Conservation (phyloP, 2,113 vertebrate species). For the Thomomys bottae region DNA sequence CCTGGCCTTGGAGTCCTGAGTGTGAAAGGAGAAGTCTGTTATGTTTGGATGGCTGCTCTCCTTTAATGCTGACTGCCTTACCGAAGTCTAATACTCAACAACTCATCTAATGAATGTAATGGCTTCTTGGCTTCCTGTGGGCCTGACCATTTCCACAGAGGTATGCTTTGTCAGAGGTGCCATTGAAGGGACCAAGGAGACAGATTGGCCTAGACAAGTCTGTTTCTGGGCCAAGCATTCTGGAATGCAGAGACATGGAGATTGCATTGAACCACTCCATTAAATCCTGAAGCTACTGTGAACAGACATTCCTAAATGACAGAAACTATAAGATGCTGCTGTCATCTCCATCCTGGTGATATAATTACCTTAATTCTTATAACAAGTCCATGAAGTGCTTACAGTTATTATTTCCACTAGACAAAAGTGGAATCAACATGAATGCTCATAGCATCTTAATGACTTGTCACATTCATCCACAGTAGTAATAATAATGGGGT, state of each 20-base stretch:
- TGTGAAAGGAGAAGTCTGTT: constrained; percentile 31
- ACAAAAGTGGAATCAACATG: neutral
- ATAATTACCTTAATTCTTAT: neutral
- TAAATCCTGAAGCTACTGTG: neutral
- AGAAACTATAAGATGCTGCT: neutral
- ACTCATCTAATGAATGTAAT: constrained; percentile 46
- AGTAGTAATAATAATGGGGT: neutral
- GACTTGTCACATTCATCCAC: neutral
- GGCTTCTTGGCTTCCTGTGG: constrained; percentile 62
- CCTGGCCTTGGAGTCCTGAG: neutral
- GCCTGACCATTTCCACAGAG: neutral
- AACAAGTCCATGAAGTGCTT: neutral
- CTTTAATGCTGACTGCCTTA: constrained; percentile 14
- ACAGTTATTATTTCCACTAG: neutral
- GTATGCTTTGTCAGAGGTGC: constrained; percentile 54
- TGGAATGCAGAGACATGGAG: constrained; percentile 1
- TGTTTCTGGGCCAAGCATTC: constrained; percentile 49
- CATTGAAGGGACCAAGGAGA: constrained; percentile 38
- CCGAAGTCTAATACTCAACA: neutral
- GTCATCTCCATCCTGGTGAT: neutral
- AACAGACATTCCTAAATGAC: neutral
- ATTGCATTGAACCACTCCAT: neutral
- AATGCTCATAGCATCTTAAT: neutral
- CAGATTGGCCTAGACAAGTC: constrained; percentile 11
- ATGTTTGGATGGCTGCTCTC: constrained; percentile 34